Conservation (phyloP, 2,113 vertebrate species). For the Nibea albiflora region DNA sequence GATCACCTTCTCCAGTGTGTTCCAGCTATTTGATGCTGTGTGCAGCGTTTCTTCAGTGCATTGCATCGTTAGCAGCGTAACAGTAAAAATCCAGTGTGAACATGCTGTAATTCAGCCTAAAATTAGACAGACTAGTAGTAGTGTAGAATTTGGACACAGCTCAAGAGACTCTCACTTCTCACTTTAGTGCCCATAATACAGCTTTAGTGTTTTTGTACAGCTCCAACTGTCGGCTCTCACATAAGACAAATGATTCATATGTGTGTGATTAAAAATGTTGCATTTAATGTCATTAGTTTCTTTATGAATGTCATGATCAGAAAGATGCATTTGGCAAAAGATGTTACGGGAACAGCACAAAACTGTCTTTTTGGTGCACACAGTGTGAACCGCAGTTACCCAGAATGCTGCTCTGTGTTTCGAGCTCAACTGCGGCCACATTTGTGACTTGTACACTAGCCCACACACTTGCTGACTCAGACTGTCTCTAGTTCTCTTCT, state of each 20-base stretch:
- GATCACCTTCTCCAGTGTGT: neutral
- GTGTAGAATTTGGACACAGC: conserved; percentile 1
- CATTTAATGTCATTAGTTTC: neutral
- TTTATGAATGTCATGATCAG: neutral
- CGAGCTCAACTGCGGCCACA: neutral
- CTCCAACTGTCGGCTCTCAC: neutral
- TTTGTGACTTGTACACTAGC: neutral
- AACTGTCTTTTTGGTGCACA: neutral
- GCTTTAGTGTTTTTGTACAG: neutral
- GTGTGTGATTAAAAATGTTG: neutral
- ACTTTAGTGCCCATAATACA: neutral
- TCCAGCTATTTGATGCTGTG: neutral
- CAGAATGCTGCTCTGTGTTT: neutral
- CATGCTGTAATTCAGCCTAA: neutral
- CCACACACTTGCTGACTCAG: conserved; percentile 10
- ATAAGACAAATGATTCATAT: neutral
- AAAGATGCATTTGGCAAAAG: neutral
- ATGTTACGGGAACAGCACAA: neutral
- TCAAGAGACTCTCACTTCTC: neutral
- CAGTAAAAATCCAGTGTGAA: neutral
- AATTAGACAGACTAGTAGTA: neutral
- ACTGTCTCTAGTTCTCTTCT: too few species aligned
- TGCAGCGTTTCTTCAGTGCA: neutral
- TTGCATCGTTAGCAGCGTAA: neutral
- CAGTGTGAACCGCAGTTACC: neutral